Evolutionary conservation across 2,797 vertebrate genomes (phyloP).

Genomic region (Chromis chromis): DNA sequence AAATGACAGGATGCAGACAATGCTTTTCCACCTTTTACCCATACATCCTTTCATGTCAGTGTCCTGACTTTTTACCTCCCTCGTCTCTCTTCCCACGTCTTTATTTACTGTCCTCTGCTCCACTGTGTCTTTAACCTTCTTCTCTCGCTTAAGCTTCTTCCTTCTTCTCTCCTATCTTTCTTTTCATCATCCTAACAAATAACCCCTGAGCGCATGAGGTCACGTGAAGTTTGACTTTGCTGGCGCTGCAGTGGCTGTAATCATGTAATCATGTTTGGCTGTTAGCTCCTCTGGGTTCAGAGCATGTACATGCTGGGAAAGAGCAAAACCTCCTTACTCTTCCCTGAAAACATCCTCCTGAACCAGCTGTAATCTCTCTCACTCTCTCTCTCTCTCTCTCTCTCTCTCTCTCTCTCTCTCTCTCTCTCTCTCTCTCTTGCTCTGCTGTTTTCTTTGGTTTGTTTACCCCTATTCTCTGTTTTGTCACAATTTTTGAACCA

Average conservation of each 20-base stretch:
- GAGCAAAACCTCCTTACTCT: slow-evolving; percentile 14
- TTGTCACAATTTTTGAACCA: slow-evolving; percentile 13
- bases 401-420: background rate
- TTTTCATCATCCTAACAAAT: background rate
- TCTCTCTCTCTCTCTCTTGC: background rate
- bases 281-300: background rate
- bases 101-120: slow-evolving; percentile 4
- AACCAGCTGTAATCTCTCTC: slow-evolving; percentile 34
- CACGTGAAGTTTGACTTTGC: too few species aligned
- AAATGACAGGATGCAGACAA: background rate
- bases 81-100: background rate
- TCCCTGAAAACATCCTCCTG: slow-evolving; percentile 29
- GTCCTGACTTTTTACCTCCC: too few species aligned
- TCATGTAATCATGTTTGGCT: background rate
- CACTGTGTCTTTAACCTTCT: background rate
- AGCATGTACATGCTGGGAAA: background rate
- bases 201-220: too few species aligned
- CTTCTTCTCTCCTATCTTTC: background rate
- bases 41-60: too few species aligned
- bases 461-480: slow-evolving; percentile 48
- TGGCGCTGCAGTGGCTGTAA: too few species aligned
- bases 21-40: too few species aligned
- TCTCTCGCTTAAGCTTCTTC: background rate
- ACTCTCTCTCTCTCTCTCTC: background rate
- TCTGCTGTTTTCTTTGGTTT: slow-evolving; percentile 21